These are phyloP conservation scores for Neomicropteryx cornuta DNA, from an alignment of 1,140 invertebrate species.

Conservation along the genomic window DNA sequence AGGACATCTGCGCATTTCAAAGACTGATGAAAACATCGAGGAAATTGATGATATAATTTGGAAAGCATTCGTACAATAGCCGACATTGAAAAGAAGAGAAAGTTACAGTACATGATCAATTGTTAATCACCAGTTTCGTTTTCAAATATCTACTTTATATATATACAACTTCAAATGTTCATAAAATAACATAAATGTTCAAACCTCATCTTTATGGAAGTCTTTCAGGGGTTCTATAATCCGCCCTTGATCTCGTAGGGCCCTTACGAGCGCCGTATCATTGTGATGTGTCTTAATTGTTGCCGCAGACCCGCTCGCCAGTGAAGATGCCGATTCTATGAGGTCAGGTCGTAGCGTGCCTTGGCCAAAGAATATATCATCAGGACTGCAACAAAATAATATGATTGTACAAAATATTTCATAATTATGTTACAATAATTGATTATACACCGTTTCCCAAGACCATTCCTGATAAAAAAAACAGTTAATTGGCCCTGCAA, in stretches of 20 bases:
- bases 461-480: no score
- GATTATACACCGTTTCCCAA: no score
- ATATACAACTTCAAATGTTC: no score
- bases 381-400: conserved; percentile 37
- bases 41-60: no score
- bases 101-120: background rate
- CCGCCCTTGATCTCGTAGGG: conserved; percentile 70
- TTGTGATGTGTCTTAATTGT: conserved; percentile 99
- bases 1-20: no score
- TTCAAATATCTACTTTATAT: background rate
- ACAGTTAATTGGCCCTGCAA: no score
- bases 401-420: background rate
- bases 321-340: conserved; percentile 89
- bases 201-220: conserved; percentile 98
- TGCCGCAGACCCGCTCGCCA: conserved; percentile 82
- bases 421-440: background rate
- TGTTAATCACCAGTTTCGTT: background rate
- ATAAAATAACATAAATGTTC: no score
- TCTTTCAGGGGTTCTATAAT: conserved; percentile 97
- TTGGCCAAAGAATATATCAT: conserved; percentile 78
- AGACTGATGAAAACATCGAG: no score
- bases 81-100: background rate
- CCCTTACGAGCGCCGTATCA: conserved; percentile 90
- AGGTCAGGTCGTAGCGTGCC: conserved; percentile 94
- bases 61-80: no score